Conservation (phyloP, 2,888 invertebrate genomes). For the Lepidocyrtoides sp. region DNA sequence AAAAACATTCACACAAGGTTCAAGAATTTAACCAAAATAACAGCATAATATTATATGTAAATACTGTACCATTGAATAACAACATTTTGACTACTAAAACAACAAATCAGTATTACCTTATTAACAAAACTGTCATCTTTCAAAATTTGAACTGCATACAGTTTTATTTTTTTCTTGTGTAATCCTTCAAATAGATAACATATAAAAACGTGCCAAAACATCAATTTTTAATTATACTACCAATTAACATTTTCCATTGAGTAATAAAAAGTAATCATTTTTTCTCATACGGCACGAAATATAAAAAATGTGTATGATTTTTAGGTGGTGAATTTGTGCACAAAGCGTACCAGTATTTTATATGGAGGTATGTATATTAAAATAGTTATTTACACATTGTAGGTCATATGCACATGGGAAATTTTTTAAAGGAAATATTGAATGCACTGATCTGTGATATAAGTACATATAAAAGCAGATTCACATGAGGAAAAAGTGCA, state of each 20-base stretch:
- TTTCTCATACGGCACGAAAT: no score
- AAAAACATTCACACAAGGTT: no score
- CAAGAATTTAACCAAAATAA: no score
- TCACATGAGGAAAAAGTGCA: slow-evolving; percentile 68
- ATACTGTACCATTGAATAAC: not conserved
- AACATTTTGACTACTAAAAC: no score
- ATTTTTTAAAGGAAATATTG: slow-evolving; percentile 38
- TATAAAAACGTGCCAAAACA: not conserved
- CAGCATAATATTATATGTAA: no score
- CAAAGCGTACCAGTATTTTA: no score
- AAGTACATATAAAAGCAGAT: slow-evolving; percentile 81
- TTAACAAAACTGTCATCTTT: not conserved
- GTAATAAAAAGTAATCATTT: no score
- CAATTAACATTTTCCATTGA: not conserved
- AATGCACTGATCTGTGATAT: slow-evolving; percentile 83
- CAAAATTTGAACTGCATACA: not conserved
- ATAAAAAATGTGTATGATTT: no score
- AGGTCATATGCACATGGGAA: not conserved
- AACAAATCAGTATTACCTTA: slow-evolving; percentile 16
- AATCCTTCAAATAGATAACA: no score
- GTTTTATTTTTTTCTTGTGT: not conserved
- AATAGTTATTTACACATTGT: not conserved
- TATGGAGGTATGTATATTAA: no score
- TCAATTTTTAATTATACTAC: not conserved
- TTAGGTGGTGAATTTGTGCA: no score